Evolutionary conservation across 1,140 invertebrate genomes (phyloP).

Genomic region (Lordiphosa collinella): DNA sequence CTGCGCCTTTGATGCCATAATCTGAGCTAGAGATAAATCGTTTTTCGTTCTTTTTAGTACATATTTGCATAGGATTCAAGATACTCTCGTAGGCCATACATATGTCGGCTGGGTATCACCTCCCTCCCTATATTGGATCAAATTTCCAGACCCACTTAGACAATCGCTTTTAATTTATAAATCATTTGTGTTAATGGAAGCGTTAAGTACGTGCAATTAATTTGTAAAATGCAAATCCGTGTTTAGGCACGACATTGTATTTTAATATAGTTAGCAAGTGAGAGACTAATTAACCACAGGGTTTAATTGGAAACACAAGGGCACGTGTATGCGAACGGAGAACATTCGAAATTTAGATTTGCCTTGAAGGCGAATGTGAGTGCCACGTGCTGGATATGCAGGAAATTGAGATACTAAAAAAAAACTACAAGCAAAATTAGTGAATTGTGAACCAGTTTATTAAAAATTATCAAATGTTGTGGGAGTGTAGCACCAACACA

Average conservation of each 20-base stretch:
- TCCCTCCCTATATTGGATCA: no score
- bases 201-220: conserved; percentile 4
- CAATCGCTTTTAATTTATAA: conserved; percentile 4
- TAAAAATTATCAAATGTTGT: conserved; percentile 20
- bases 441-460: conserved; percentile 33
- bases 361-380: conserved; percentile 23
- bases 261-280: conserved; percentile 14
- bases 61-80: no score
- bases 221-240: conserved; percentile 32
- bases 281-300: conserved; percentile 36
- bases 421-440: conserved; percentile 26
- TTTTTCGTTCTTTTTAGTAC: no score
- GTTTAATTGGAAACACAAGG: conserved; percentile 33
- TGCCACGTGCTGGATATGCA: conserved; percentile 39
- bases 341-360: conserved; percentile 31
- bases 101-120: no score
- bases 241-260: conserved; percentile 28
- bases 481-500: conserved; percentile 10
- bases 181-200: conserved; percentile 10
- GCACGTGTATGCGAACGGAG: conserved; percentile 33
- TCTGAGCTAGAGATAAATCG: no score
- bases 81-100: no score
- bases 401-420: conserved; percentile 20
- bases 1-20: no score
- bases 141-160: not conserved